Evolutionary conservation across 2,797 vertebrate genomes (phyloP), one percentile per base, ranked within the genome.

Genomic region (Spondyliosoma cantharus): DNA sequence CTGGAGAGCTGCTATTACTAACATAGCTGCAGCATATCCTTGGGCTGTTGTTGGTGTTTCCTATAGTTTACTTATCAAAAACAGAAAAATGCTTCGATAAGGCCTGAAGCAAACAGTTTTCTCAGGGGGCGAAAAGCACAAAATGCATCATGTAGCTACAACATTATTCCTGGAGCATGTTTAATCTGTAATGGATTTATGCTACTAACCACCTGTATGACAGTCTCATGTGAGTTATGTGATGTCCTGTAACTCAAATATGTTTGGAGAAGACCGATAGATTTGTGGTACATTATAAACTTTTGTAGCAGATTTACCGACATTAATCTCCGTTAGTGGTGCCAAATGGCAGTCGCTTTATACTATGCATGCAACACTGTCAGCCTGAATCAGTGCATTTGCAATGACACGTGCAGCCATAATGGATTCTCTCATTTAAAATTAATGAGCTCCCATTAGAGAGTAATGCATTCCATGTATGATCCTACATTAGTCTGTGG

Each of bases 371-470:
- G 71, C 74, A 70, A 64, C 50, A 12, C 61, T 74, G 79, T 66
- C 75, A 71, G 27, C 17, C 19, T 17, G 58, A 78, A 65, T 82
- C 70, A 80, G 25, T 70, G 48, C 49, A 48, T 84, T 25, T 74
- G 53, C 42, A 66, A 5, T 64, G 61, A 84, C 29, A 48, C 3
- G 66, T 25, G 63, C 0, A 7, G 15, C 42, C 20, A 24, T 78
- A 89, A 76, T 80, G 49, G 70, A 73, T 69, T 78, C 62, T 42
- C 73, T 85, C 85, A 89, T 89, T 45, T 70, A 29, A 85, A 87
- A 90, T 80, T 29, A 76, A 90, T 87, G 45, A 62, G n/a, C 69
- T 71, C 76, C 52, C 53, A 77, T 25, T 50, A 5, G 17, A 77
- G 60, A 62, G 22, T 22, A 56, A 77, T 76, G 52, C 42, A 78